Percentiles rank a stretch among this genome's conserved stretches.
These are phyloP conservation scores for Tholera decimalis DNA, from an alignment of 2,888 invertebrate genomes.

Conservation along the genomic window DNA sequence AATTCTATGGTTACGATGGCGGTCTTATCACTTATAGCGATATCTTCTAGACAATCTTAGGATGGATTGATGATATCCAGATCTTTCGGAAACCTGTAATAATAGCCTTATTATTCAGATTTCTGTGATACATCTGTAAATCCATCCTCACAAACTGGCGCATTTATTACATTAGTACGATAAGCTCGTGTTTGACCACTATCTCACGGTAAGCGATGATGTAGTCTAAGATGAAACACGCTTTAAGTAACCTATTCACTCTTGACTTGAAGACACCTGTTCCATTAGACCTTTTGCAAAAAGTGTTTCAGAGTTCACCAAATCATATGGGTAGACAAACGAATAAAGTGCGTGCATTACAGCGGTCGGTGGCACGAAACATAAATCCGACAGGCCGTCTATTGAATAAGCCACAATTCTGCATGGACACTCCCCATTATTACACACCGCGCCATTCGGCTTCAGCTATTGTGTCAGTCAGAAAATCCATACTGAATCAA, in stretches of 20 bases:
- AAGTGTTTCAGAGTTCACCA: background rate
- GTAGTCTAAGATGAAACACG: too few species aligned
- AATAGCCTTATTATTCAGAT: too few species aligned
- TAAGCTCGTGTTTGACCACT: too few species aligned
- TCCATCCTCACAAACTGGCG: too few species aligned
- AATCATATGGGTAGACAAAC: slow-evolving; percentile 48
- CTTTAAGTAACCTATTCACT: background rate
- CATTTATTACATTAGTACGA: too few species aligned
- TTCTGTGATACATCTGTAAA: too few species aligned
- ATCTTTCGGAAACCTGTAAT: too few species aligned
- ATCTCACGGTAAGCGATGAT: too few species aligned
- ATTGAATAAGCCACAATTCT: slow-evolving; percentile 67
- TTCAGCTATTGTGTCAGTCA: slow-evolving; percentile 70
- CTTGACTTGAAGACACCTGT: background rate
- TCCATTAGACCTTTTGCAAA: background rate
- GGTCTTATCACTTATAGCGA: too few species aligned
- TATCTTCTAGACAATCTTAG: too few species aligned
- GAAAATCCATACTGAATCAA: slow-evolving; percentile 68
- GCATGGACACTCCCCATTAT: slow-evolving; percentile 71
- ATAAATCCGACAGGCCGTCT: slow-evolving; percentile 64
- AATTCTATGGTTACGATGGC: too few species aligned
- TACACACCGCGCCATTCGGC: slow-evolving; percentile 66
- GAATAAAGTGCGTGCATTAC: slow-evolving; percentile 61
- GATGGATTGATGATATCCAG: too few species aligned
- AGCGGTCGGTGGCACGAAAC: slow-evolving; percentile 49